Base-by-base conservation (phyloP, 2,888 invertebrate species). In the Dolichomitus sp. region DNA sequence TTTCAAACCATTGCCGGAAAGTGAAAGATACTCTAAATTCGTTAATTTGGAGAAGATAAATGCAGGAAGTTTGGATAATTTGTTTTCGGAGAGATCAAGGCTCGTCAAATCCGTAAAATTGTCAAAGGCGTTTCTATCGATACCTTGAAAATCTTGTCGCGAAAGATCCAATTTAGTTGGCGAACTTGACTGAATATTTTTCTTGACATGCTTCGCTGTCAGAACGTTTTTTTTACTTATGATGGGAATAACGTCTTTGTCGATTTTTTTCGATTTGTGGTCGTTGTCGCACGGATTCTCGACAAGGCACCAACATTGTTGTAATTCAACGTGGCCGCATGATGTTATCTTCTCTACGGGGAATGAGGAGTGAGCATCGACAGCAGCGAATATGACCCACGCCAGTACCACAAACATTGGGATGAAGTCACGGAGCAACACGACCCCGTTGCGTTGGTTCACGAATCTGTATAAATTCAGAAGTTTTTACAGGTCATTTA, bases 11-110 rank as follows among this genome's bases (percentile, higher is more conserved):
- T 90, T 90, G n/a, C 80, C 59, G 0, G 87, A 84, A 1, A 90
- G 63, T 5, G 81, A 87, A 2, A 90, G 61, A 3, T 52, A 54
- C 45, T 83, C 86, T 5, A 90, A 73, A 5, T 80, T 84, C 5
- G 86, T 87, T 19, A 90, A 78, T 50, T 89, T 89, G 1, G 88
- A 85, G 78, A 90, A 90, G 0, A 88, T 59, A 52, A 85, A 86
- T 4, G 86, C 80, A 7, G 88, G 89, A 0, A 90, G 80, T 1
- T 69, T 73, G 11, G 61, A 66, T 5, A 90, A 45, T 0, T 77
- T 76, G 61, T 90, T 90, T 30, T 85, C 82, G 4, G 86, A 73
- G 11, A 90, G 63, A 50, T 77, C 80, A 3, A 90, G 17, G 2
- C 69, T 84, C 14, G 84, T 85, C 5, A 89, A 42, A 4, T 84